Evolutionary conservation across 2,113 vertebrate species (phyloP).

Genomic region (Zootoca vivipara): DNA sequence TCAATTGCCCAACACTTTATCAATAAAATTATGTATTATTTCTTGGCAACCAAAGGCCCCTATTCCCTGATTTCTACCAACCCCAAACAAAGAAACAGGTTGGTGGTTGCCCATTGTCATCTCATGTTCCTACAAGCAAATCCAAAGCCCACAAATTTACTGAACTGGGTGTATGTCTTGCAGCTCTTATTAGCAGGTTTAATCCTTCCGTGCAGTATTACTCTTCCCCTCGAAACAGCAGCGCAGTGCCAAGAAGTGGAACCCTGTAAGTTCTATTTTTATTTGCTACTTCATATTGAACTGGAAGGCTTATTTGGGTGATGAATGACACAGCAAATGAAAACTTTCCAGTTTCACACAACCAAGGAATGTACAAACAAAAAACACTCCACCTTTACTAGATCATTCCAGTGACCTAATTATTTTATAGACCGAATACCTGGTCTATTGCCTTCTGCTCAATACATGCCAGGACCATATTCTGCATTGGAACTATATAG

Average conservation of each 20-base stretch:
- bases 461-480: neutral
- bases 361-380: neutral
- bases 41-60: neutral
- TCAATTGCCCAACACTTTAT: neutral
- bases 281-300: slow-evolving; percentile 14
- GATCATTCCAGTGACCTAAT: no score
- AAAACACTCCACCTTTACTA: neutral
- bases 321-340: neutral
- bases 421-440: neutral
- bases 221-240: neutral
- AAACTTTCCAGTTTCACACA: neutral
- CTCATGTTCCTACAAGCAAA: neutral
- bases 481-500: neutral
- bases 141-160: rapidly evolving
- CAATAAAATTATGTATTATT: neutral
- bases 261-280: slow-evolving; percentile 60
- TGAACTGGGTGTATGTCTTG: slow-evolving; percentile 50
- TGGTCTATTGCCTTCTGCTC: neutral
- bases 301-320: neutral
- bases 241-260: rapidly evolving
- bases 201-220: slow-evolving; percentile 59
- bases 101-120: neutral
- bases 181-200: slow-evolving; percentile 70
- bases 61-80: neutral
- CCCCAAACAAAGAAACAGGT: neutral